Evolutionary conservation across 2,113 vertebrate species (phyloP), one percentile per base, ranked within the genome.

Genomic region (Oostethus manadensis): DNA sequence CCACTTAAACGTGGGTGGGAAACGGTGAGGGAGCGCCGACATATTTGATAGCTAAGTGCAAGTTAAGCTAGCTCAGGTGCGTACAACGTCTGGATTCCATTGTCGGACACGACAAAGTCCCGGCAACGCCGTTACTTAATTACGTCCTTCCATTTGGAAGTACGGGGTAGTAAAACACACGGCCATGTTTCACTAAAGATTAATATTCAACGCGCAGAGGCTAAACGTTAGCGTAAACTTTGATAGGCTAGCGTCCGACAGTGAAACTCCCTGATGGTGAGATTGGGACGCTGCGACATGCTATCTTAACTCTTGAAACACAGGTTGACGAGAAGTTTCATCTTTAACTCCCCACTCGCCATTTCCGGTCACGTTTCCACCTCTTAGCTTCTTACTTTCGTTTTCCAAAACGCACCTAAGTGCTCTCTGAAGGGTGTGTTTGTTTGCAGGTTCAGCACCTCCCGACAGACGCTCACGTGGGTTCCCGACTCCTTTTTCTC

Each of bases 401-500:
- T n/a, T 7, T 15, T 7, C 38, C 6, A 29, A 35, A 29, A 56
- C 29, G 21, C 13, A 8, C 1, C 7, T 10, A 15, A 10, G 43
- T 15, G 17, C 20, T 17, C 4, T 16, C 29, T 15, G n/a, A 23
- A 44, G 15, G 18, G 15, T 57, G 55, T 46, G 56, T 71, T 21
- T 71, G 58, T 50, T 64, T 70, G 0, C 63, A 90, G 89, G 83
- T 90, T 90, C 86, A 93, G 94, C 77, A 93, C 94, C 45, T 95
- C 94, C 66, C 83, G 92, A 38, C 93, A 94, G 87, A 95, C 94
- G 0, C 89, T 96, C 51, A 94, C 93, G 0, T 96, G 94, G 94
- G 92, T 93, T 48, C 92, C 94, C 1, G 94, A 96, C 82, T 94
- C 94, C 4, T 96, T 95, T 51, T 96, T 96, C 74, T 94, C 93